These are phyloP conservation scores for Eumaeus atala DNA, from an alignment of 1,140 invertebrate genomes.

Conservation along the genomic window DNA sequence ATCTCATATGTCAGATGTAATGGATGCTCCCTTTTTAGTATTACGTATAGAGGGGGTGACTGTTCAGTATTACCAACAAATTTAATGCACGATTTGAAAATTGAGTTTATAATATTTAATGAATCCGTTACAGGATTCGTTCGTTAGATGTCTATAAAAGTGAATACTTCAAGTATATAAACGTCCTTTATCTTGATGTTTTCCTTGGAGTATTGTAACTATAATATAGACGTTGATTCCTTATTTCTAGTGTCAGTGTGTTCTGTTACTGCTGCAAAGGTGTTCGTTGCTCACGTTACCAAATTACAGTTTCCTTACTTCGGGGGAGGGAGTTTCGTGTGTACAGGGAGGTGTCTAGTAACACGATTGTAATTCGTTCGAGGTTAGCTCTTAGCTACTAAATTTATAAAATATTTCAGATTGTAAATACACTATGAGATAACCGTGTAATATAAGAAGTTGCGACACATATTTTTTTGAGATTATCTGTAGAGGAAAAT, in stretches of 20 bases:
- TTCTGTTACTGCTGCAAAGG: background rate
- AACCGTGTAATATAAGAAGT: constrained; percentile 16
- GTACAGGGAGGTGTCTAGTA: constrained; percentile 13
- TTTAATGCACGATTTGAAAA: no score
- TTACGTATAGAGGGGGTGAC: background rate
- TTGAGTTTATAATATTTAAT: no score
- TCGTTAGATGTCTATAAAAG: no score
- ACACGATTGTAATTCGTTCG: constrained; percentile 14
- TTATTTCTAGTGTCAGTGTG: no score
- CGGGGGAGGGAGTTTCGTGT: constrained; percentile 2
- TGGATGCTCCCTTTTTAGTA: background rate
- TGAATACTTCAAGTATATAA: no score
- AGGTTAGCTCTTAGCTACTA: constrained; percentile 12
- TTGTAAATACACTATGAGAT: constrained; percentile 15
- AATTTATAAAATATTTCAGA: constrained; percentile 2
- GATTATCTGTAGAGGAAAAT: constrained; percentile 13
- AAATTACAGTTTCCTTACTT: background rate
- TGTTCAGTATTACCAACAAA: background rate
- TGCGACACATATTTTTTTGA: constrained; percentile 11
- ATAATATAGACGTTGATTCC: no score
- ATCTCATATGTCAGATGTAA: background rate
- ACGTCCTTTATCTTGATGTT: no score
- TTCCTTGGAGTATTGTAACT: no score
- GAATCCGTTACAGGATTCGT: no score
- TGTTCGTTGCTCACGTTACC: constrained; percentile 4